Conservation (phyloP, 2,888 invertebrate genomes). For the Pantelozetes paolii region DNA sequence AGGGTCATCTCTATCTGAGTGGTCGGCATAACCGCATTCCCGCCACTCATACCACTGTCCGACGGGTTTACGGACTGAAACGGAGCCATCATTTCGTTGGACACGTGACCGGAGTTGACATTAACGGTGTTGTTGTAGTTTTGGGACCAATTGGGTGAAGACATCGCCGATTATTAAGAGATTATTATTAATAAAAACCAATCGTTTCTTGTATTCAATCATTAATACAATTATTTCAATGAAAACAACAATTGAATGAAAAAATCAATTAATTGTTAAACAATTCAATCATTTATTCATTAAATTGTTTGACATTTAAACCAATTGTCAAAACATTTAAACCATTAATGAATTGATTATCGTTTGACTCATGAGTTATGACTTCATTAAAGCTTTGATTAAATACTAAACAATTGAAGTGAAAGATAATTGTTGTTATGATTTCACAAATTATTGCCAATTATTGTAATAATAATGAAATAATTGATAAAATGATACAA, state of each 20-base stretch:
- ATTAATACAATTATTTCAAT: not conserved
- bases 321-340: no score
- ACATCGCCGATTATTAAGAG: not conserved
- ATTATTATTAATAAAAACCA: not conserved
- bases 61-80: not conserved
- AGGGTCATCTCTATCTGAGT: conserved; percentile 53
- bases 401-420: no score
- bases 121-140: not conserved
- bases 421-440: no score
- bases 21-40: conserved; percentile 49
- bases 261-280: no score
- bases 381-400: no score
- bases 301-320: no score
- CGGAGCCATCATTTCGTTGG: conserved; percentile 28
- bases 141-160: conserved; percentile 26
- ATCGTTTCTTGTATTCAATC: not conserved
- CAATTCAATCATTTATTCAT: no score
- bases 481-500: no score
- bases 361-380: no score
- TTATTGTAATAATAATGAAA: no score
- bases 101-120: not conserved
- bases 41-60: conserved; percentile 22
- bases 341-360: no score
- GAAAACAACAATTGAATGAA: not conserved
- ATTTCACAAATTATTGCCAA: no score